These are phyloP conservation scores for Ariopsis seemanni DNA, from an alignment of 2,113 vertebrate species.

Conservation along the genomic window DNA sequence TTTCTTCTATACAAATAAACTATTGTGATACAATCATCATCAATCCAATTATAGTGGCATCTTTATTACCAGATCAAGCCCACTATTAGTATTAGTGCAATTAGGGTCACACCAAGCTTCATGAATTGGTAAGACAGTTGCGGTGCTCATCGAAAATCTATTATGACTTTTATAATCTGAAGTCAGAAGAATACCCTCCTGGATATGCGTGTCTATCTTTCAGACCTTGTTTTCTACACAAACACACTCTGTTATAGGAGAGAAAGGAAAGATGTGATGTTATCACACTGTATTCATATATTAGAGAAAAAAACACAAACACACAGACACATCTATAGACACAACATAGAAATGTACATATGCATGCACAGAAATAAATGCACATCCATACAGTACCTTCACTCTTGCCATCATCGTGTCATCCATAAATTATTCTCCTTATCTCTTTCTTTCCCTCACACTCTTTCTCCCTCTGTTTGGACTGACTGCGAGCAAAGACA, in stretches of 20 bases:
- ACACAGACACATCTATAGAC: not conserved
- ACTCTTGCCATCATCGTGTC: not conserved
- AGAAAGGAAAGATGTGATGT: not conserved
- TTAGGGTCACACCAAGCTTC: not conserved
- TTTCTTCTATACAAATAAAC: not conserved
- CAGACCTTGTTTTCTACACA: not conserved
- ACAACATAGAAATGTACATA: not conserved
- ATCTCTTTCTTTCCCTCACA: not conserved
- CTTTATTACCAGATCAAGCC: not conserved
- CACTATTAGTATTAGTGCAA: not conserved
- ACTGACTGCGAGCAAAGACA: slow-evolving; percentile 1
- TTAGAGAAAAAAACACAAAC: not conserved
- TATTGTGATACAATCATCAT: not conserved
- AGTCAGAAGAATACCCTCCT: not conserved
- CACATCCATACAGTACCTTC: not conserved
- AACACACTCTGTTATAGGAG: not conserved
- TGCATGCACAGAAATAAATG: not conserved
- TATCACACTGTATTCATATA: not conserved
- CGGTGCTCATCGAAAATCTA: not conserved
- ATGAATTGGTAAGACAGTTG: not conserved
- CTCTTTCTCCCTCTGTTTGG: not conserved
- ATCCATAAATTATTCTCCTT: not conserved
- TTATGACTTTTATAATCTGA: not conserved
- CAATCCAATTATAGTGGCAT: not conserved
- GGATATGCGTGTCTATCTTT: not conserved